These are phyloP conservation scores for Valencia hispanica DNA, from an alignment of 2,797 vertebrate genomes.

Conservation along the genomic window DNA sequence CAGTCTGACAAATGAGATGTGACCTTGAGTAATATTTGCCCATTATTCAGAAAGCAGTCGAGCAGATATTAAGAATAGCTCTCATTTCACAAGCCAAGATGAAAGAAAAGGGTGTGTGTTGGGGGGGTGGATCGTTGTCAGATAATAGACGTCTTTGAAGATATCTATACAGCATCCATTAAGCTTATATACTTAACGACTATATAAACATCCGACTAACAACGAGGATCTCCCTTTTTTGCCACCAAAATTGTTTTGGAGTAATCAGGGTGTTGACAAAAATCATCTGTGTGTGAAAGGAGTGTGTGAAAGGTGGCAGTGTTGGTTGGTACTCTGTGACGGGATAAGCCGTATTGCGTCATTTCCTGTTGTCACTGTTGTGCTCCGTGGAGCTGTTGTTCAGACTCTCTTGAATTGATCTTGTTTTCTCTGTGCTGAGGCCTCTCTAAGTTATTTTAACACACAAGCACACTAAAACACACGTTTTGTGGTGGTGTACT, in stretches of 20 bases:
- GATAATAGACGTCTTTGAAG: conserved; percentile 36
- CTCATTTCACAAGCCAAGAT: conserved; percentile 75
- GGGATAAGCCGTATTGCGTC: no score
- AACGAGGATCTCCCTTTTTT: background rate
- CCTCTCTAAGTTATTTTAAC: no score
- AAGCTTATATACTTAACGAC: background rate
- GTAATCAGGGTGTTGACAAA: background rate
- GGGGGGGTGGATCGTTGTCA: conserved; percentile 34
- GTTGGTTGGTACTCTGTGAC: no score
- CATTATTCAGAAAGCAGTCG: conserved; percentile 81
- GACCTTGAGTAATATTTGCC: conserved; percentile 84
- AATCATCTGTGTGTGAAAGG: background rate
- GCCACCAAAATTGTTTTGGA: background rate
- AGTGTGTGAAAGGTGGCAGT: no score
- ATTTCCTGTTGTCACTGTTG: no score
- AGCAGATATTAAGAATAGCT: conserved; percentile 86
- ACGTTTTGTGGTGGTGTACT: no score
- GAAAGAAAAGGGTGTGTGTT: conserved; percentile 24
- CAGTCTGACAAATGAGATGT: conserved; percentile 82
- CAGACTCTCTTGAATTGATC: no score
- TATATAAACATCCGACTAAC: background rate
- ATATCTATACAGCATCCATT: conserved; percentile 16
- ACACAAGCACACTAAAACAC: no score
- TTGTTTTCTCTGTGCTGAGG: no score
- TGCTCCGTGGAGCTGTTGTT: no score